A percentile compares a stretch with the other conserved stretches of the same genome.
Conservation (phyloP, 1,140 invertebrate genomes). For the Ganaspis sp. region DNA sequence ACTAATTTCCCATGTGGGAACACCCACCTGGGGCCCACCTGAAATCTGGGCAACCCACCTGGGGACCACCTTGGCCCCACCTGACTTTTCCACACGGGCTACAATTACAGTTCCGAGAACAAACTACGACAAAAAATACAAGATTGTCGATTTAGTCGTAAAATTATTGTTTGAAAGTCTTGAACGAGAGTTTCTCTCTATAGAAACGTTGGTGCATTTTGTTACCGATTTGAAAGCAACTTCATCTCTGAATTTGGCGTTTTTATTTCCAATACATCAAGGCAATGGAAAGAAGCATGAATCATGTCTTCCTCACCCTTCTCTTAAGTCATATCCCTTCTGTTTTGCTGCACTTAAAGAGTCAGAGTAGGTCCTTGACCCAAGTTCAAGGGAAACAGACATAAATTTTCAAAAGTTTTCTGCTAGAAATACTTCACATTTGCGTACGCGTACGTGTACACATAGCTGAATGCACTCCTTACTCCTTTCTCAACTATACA, state of each 20-base stretch:
- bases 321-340: not conserved
- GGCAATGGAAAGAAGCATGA: not conserved
- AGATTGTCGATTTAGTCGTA: no score
- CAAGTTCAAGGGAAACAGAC: not conserved
- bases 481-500: not conserved
- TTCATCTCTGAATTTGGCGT: not conserved
- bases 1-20: no score
- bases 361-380: conserved; percentile 12
- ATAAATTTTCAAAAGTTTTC: conserved; percentile 9
- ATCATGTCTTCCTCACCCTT: not conserved
- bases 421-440: conserved; percentile 13
- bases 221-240: not conserved
- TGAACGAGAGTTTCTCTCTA: no score
- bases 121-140: no score
- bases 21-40: no score
- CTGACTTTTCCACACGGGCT: no score
- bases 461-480: not conserved
- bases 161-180: no score
- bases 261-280: not conserved
- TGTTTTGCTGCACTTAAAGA: conserved; percentile 18
- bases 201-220: not conserved
- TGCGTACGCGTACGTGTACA: conserved; percentile 12
- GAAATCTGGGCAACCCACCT: no score
- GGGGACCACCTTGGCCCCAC: no score
- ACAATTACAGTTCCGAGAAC: no score